phyloP scores from a whole-genome alignment of 1,140 invertebrate genomes.

The Drosophila nigromelanica region DNA sequence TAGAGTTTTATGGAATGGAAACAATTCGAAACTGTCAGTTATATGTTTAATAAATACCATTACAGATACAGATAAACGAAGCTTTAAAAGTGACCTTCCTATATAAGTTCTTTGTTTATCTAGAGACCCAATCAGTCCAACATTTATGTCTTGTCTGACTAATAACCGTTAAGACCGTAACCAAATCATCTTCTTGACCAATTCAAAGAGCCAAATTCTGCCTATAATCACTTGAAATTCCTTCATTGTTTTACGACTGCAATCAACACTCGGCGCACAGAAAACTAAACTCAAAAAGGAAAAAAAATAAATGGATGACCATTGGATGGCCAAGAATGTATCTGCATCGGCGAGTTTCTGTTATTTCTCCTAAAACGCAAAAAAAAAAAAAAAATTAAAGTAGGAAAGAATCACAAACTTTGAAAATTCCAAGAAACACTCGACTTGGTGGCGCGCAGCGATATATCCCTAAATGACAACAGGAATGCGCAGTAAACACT shows the following conservation, averaged over 20 bases:
- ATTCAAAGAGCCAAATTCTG: conserved; percentile 12
- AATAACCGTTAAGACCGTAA: background rate
- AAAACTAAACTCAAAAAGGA: too few relatives aligned
- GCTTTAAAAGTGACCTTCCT: too few relatives aligned
- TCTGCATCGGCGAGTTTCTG: conserved; percentile 11
- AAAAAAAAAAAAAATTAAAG: conserved; percentile 2
- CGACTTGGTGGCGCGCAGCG: conserved; percentile 40
- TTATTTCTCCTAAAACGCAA: conserved; percentile 40
- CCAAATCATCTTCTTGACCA: background rate
- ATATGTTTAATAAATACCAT: too few relatives aligned
- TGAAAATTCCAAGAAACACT: conserved; percentile 68
- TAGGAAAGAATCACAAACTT: conserved; percentile 25
- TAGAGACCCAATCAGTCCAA: background rate
- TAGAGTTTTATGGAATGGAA: too few relatives aligned
- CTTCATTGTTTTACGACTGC: conserved; percentile 49
- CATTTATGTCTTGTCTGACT: background rate
- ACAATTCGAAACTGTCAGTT: too few relatives aligned
- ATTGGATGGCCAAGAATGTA: conserved; percentile 23
- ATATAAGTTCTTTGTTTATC: conserved; percentile 1
- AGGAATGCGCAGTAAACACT: conserved; percentile 59
- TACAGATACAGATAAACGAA: too few relatives aligned
- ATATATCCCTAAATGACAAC: conserved; percentile 38
- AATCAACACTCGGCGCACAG: conserved; percentile 43
- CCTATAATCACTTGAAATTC: conserved; percentile 26
- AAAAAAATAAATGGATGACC: conserved; percentile 30